Percentiles rank a stretch among this genome's conserved stretches.
These are phyloP conservation scores for Willowsia nigromaculata DNA, from an alignment of 2,888 invertebrate species.

Conservation along the genomic window DNA sequence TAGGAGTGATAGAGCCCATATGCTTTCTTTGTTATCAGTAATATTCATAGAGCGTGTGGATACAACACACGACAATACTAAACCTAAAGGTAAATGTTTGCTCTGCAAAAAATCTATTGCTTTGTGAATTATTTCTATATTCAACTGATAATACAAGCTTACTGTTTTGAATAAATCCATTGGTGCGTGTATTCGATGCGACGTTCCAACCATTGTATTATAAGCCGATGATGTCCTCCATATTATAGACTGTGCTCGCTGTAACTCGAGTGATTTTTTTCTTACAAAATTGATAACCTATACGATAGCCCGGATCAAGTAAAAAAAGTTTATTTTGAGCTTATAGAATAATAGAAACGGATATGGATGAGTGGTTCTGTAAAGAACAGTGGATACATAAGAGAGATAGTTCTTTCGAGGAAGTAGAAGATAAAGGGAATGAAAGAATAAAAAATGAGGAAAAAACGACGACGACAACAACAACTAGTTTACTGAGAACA, in stretches of 20 bases:
- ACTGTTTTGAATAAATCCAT: slow-evolving; percentile 38
- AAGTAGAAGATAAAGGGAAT: background rate
- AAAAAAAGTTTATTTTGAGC: background rate
- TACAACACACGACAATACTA: too few species aligned
- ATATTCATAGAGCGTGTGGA: background rate
- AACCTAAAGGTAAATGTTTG: background rate
- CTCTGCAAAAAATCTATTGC: background rate
- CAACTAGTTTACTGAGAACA: background rate
- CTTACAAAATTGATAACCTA: slow-evolving; percentile 50
- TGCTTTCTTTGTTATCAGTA: background rate
- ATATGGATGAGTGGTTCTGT: slow-evolving; percentile 30
- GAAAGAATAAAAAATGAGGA: background rate
- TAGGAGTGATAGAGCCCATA: background rate
- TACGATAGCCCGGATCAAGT: slow-evolving; percentile 28
- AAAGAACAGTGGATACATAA: background rate
- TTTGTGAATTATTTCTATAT: background rate
- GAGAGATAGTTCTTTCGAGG: background rate
- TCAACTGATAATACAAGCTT: background rate
- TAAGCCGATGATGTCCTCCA: background rate
- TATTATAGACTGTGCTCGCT: background rate
- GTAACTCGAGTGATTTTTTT: slow-evolving; percentile 5
- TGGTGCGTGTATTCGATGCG: background rate
- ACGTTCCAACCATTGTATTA: background rate
- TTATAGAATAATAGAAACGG: slow-evolving; percentile 30
- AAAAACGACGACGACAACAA: background rate